Evolutionary conservation across 2,113 vertebrate species (phyloP).

Genomic region (Lethenteron camtschaticum): DNA sequence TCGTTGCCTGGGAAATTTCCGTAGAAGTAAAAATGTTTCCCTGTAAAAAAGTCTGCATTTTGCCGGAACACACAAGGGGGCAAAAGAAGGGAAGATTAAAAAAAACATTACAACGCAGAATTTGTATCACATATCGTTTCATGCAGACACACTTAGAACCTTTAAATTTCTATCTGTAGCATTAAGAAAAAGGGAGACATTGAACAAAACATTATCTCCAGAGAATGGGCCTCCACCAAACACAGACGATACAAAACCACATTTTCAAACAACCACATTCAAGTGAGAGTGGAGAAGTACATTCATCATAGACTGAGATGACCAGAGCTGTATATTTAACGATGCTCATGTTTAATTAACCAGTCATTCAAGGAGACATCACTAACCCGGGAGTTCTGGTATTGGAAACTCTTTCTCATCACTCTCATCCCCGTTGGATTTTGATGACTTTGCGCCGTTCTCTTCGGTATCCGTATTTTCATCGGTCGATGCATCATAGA

Average conservation of each 20-base stretch:
- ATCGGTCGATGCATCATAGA: constrained; percentile 1
- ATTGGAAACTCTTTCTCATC: constrained; percentile 3
- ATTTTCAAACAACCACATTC: no score
- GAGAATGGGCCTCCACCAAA: no score
- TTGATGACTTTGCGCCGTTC: background rate
- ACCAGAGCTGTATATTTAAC: background rate
- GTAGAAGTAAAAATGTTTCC: background rate
- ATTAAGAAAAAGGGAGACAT: no score
- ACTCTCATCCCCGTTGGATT: background rate
- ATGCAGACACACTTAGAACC: no score
- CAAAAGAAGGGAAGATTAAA: background rate
- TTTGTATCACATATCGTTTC: no score
- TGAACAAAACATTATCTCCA: no score
- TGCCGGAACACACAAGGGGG: no score
- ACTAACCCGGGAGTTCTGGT: constrained; percentile 2
- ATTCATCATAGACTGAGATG: background rate
- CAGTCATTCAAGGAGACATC: no score
- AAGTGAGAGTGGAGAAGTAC: no score
- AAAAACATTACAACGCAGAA: background rate
- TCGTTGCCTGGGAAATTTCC: constrained; percentile 3
- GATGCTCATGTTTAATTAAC: background rate
- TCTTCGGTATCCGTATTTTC: constrained; percentile 4
- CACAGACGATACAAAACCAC: no score
- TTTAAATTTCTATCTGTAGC: no score
- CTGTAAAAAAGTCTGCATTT: constrained; percentile 1